Percentiles rank a stretch among this genome's conserved stretches.
Conservation (phyloP, 1,140 invertebrate genomes). For the Zaprionus africanus region DNA sequence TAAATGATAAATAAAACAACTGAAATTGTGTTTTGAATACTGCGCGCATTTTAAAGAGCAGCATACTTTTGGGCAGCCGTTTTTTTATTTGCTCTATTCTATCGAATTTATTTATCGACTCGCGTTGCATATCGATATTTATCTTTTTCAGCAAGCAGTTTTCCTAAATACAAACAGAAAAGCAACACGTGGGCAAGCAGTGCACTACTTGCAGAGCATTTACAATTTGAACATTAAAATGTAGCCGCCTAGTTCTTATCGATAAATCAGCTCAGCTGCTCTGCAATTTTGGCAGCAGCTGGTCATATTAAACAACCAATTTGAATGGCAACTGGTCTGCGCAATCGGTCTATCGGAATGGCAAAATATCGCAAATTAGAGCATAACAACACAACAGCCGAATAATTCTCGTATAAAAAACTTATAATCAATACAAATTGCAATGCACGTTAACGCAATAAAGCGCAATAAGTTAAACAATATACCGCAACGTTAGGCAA, state of each 20-base stretch:
- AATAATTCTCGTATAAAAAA: conserved; percentile 52
- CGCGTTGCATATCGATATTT: background rate
- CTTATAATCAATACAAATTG: conserved; percentile 65
- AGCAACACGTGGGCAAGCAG: too few species aligned
- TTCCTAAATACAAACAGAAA: too few species aligned
- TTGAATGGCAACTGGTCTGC: background rate
- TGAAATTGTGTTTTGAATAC: background rate
- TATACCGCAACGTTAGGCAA: conserved; percentile 27
- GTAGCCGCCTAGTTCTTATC: too few species aligned
- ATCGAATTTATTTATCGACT: too few species aligned
- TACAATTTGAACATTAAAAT: too few species aligned
- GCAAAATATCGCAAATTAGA: conserved; percentile 29
- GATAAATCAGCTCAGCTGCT: background rate
- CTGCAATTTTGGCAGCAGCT: background rate
- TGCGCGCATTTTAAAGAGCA: background rate
- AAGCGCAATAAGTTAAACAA: conserved; percentile 42
- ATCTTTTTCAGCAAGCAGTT: background rate
- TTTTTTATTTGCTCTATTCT: background rate
- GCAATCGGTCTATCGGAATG: conserved; percentile 27
- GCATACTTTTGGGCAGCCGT: conserved; percentile 36
- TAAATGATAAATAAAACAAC: conserved; percentile 1
- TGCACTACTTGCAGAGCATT: too few species aligned
- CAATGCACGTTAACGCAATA: conserved; percentile 55
- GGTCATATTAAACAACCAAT: conserved; percentile 13
- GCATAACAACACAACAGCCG: conserved; percentile 42